Evolutionary conservation across 1,140 invertebrate species (phyloP), one percentile per base, ranked within the genome.

Genomic region (Penaeus japonicus): DNA sequence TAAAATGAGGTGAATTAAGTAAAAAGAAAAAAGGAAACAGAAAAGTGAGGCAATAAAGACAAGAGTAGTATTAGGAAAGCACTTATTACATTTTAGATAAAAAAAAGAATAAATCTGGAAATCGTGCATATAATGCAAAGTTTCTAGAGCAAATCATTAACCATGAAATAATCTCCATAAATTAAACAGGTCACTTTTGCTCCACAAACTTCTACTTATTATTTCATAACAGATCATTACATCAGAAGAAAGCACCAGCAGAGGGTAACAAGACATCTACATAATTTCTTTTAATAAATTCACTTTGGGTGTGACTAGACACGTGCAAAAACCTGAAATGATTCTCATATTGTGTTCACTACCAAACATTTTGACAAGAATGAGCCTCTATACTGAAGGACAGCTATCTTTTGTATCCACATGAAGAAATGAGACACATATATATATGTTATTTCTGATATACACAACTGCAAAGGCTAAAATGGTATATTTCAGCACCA

Each of bases 271-370:
- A 88, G 70, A 88, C 87, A 88, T 83, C 87, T 88, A 88, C 70
- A 88, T 82, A 88, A 57, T 84, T 78, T 75, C 53, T 54, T 54
- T 82, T 47, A 89, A 70, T 89, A 89, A 89, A 57, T 90, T 86
- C 85, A 89, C 87, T 89, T 89, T 89, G 87, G 87, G 75, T 84
- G 87, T 89, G 87, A 89, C 87, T 89, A 89, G 87, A 89, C 75
- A 70, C 77, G 87, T 89, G 87, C 87, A 79, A 89, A 80, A 89
- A 84, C 87, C 87, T 88, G 87, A 88, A 88, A 80, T 77, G 65
- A 73, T 84, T 83, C 70, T 84, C 54, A 62, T 83, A 22, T 22
- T 57, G 35, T 75, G 87, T 88, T 75, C 70, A 78, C 54, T 78
- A 78, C 87, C 80, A 77, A 75, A 77, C 75, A 80, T 77, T 62